Base-by-base conservation (phyloP, 2,113 vertebrate genomes). In the Sminthopsis crassicaudata region DNA sequence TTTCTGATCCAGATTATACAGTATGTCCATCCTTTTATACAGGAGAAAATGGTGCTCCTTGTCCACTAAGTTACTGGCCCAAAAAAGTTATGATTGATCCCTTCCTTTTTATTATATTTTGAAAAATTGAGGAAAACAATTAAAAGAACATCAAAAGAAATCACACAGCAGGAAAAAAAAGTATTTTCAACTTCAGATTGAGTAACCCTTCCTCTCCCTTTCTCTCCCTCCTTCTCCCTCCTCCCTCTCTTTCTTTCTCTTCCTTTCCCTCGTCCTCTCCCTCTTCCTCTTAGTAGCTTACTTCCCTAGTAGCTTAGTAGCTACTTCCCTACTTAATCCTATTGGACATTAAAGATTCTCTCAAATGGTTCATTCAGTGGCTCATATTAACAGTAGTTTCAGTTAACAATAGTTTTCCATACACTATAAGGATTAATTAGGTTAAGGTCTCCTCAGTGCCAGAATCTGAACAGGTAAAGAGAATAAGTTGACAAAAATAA, bases 1-100 rank as follows among this genome's bases (percentile, higher is more conserved):
- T 0, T 2, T 76, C 12, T 76, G 93, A 76, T 22, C 14, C n/a
- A 0, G n/a, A 7, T 0, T n/a, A 8, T 11, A 6, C 1, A 22
- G 2, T 53, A 48, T 60, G 46, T 90, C 90, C 52, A 4, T 90
- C 92, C 27, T 91, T 95, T 91, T n/a, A 19, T 53, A 36, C 90
- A 91, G 84, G 36, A 93, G 91, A 93, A 88, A 51, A 42, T 91
- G 54, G 30, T 11, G 8, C 55, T 55, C 67, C 2, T 36, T 42
- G 26, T 2, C 48, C 46, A 27, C 25, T 57, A 8, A 92, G 0
- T 89, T 11, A 7, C 8, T 55, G 8, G 22, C 89, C 92, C 91
- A 52, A 54, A 95, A 95, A 92, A 50, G 26, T 89, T 89, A 53
- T 60, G 8, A 19, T 16, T 24, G 42, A 46, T 92, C 50, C 1